These are phyloP conservation scores for Coluber constrictor DNA, from an alignment of 2,797 vertebrate species.

Conservation along the genomic window DNA sequence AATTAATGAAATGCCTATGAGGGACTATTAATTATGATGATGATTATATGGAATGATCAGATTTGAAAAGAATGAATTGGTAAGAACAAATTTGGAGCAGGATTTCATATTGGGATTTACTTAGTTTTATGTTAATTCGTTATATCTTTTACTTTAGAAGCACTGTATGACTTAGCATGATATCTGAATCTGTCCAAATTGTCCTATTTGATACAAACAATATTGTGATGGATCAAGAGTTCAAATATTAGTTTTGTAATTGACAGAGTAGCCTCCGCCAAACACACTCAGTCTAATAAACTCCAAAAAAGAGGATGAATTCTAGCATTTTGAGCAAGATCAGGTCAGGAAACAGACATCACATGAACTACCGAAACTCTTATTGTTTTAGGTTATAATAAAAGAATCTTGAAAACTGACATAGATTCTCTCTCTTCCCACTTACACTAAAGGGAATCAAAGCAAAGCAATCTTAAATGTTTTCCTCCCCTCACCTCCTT, in stretches of 20 bases:
- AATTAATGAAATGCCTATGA: background rate
- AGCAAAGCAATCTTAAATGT: background rate
- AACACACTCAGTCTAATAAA: background rate
- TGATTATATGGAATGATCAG: background rate
- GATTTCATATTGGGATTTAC: background rate
- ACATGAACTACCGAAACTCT: background rate
- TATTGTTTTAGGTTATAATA: background rate
- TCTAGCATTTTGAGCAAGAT: background rate
- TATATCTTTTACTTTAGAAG: background rate
- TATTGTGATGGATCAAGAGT: background rate
- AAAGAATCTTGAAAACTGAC: background rate
- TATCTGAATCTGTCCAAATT: background rate
- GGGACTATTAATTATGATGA: background rate
- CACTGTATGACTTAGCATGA: background rate
- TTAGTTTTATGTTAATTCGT: background rate
- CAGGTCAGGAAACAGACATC: background rate
- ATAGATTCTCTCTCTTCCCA: background rate
- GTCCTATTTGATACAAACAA: background rate
- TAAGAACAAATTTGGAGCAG: background rate
- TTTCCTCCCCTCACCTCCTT: background rate
- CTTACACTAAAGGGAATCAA: background rate
- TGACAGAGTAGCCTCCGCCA: background rate
- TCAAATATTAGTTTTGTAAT: background rate
- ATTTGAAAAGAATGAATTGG: background rate
- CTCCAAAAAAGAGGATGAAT: background rate